These are phyloP conservation scores for Lamproptera curius DNA, from an alignment of 2,888 invertebrate species.

Conservation along the genomic window DNA sequence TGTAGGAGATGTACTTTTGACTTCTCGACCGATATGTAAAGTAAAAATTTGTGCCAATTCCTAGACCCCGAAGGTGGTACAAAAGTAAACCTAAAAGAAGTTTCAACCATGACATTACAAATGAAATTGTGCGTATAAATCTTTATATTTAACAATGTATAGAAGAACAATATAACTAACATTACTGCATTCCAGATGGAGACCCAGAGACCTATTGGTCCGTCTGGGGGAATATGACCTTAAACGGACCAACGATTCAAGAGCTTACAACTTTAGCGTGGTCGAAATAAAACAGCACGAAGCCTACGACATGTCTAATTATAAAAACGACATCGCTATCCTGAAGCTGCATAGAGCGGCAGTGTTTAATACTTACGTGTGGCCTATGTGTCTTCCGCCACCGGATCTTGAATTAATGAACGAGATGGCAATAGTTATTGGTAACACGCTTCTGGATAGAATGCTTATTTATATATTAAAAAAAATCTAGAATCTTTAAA, in stretches of 20 bases:
- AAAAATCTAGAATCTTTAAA: too few relatives aligned
- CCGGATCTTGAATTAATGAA: conserved; percentile 78
- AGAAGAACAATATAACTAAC: too few relatives aligned
- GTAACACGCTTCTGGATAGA: too few relatives aligned
- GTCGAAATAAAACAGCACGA: conserved; percentile 81
- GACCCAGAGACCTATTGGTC: conserved; percentile 80
- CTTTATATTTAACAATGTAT: too few relatives aligned
- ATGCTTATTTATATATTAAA: too few relatives aligned
- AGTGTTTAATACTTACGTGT: conserved; percentile 86
- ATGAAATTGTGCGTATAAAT: too few relatives aligned
- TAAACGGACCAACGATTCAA: conserved; percentile 80
- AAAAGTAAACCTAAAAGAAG: too few relatives aligned
- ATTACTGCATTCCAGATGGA: conserved; percentile 70
- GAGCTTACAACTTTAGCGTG: conserved; percentile 84
- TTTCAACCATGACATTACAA: too few relatives aligned
- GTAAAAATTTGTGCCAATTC: too few relatives aligned
- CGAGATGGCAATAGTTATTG: conserved; percentile 82
- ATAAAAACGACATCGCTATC: conserved; percentile 88
- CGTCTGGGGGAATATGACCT: conserved; percentile 92
- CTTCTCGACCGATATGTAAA: too few relatives aligned
- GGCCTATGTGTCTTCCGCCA: conserved; percentile 91
- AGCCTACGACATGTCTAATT: conserved; percentile 82
- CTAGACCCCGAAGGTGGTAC: too few relatives aligned
- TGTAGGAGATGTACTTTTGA: too few relatives aligned
- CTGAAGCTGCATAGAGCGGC: conserved; percentile 82